These are phyloP conservation scores for Cyclargus thomasi DNA, from an alignment of 1,140 invertebrate species.

Conservation along the genomic window DNA sequence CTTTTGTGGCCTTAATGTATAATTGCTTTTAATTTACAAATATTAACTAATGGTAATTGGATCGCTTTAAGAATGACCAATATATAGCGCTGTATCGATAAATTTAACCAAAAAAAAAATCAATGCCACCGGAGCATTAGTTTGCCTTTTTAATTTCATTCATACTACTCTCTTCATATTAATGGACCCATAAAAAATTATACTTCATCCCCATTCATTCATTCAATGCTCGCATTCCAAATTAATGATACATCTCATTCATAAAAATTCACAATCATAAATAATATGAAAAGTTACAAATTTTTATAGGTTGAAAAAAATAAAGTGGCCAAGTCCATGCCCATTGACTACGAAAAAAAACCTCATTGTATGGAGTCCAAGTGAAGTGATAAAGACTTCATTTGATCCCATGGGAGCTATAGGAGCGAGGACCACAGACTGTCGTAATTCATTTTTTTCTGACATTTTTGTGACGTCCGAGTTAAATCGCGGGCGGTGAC, in stretches of 20 bases:
- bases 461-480: neutral
- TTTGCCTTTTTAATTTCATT: neutral
- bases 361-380: constrained; percentile 1
- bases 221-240: neutral
- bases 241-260: constrained; percentile 11
- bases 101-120: too few species aligned
- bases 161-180: neutral
- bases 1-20: too few species aligned
- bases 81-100: too few species aligned
- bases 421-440: neutral
- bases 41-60: too few species aligned
- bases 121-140: too few species aligned
- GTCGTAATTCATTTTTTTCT: constrained; percentile 5
- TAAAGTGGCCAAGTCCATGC: neutral
- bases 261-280: constrained; percentile 7
- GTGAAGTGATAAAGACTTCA: constrained; percentile 1
- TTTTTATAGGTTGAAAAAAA: constrained; percentile 4
- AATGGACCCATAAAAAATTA: neutral
- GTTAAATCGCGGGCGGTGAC: neutral
- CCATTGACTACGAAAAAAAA: neutral
- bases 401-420: constrained; percentile 1
- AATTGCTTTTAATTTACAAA: too few species aligned
- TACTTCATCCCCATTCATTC: neutral
- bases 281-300: constrained; percentile 11
- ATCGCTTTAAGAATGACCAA: too few species aligned